Conservation (phyloP, 2,797 vertebrate species). For the Lophotriccus pileatus region DNA sequence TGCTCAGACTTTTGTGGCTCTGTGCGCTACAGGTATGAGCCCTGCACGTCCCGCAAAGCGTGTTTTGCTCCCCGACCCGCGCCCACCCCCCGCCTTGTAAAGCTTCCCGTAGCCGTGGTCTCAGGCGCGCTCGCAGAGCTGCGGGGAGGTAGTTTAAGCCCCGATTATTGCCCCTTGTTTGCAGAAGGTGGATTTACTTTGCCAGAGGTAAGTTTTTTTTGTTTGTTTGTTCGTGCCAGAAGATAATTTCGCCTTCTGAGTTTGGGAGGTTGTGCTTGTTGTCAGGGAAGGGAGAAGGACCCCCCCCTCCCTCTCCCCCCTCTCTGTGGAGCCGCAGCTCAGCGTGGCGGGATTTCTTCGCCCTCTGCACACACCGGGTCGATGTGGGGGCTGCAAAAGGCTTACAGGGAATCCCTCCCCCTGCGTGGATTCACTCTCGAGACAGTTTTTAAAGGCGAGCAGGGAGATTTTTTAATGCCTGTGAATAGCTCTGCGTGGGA, state of each 20-base stretch:
- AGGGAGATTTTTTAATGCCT: background rate
- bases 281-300: background rate
- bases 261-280: background rate
- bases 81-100: slow-evolving; percentile 13
- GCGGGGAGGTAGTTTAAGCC: slow-evolving; percentile 45
- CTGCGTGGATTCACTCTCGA: background rate
- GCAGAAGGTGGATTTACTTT: slow-evolving; percentile 69
- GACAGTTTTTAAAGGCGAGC: background rate
- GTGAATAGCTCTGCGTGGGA: background rate
- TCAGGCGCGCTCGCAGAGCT: slow-evolving; percentile 18
- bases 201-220: slow-evolving; percentile 67
- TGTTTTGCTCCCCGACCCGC: slow-evolving; percentile 37
- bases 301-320: rapidly evolving
- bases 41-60: slow-evolving; percentile 61
- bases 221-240: slow-evolving; percentile 29
- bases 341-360: background rate
- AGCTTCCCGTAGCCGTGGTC: slow-evolving; percentile 6
- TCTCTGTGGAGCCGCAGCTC: background rate
- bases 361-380: rapidly evolving
- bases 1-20: slow-evolving; percentile 96
- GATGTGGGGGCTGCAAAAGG: background rate
- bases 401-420: background rate
- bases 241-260: background rate
- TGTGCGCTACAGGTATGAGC: slow-evolving; percentile 95
- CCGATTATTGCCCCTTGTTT: slow-evolving; percentile 52